Evolutionary conservation across 1,140 invertebrate species (phyloP).

Genomic region (Diorhabda sublineata): DNA sequence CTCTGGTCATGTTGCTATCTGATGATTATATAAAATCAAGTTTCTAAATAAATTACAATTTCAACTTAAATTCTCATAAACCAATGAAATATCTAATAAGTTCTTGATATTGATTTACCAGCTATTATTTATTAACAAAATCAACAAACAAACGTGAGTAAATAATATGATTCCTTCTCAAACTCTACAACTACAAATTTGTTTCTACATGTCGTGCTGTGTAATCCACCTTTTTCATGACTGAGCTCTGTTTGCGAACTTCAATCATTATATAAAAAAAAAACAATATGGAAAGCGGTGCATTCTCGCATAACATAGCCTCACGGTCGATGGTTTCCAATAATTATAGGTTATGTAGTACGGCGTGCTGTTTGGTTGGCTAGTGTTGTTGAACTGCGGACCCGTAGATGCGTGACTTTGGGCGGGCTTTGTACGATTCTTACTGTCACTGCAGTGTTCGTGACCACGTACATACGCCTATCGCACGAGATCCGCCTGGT

Average conservation of each 20-base stretch:
- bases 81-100: no score
- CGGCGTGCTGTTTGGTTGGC: not conserved
- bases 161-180: no score
- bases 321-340: constrained; percentile 1
- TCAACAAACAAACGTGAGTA: no score
- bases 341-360: constrained; percentile 1
- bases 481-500: not conserved
- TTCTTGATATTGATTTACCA: no score
- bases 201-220: not conserved
- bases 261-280: not conserved
- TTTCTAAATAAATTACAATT: no score
- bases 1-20: no score
- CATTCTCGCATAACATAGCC: not conserved
- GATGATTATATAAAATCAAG: no score
- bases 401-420: constrained; percentile 1
- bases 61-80: no score
- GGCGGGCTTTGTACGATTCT: not conserved
- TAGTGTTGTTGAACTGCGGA: not conserved
- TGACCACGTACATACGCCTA: not conserved
- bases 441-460: not conserved
- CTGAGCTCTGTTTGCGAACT: not conserved
- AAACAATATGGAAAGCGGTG: not conserved
- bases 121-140: no score
- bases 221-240: not conserved
- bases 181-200: no score